phyloP scores from a whole-genome alignment of 64 coral and sea anemone genomes.

The Acropora yongei region DNA sequence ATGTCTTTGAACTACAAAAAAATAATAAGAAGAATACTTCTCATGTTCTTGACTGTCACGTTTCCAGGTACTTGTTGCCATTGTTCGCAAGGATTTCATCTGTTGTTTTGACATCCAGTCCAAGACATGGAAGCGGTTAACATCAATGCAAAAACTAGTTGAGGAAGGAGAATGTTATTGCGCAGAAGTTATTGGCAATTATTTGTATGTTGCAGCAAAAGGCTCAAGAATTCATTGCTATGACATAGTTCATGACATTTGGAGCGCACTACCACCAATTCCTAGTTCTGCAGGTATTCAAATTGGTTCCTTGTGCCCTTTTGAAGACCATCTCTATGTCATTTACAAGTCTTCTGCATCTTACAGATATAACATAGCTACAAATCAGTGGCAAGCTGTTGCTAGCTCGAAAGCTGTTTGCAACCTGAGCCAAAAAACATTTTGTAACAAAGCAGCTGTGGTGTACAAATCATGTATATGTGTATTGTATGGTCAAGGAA shows the following conservation, averaged over 20 bases:
- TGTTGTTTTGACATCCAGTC: background rate
- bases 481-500: background rate
- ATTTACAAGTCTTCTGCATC: background rate
- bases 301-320: background rate
- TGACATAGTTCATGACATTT: background rate
- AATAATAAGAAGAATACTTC: background rate
- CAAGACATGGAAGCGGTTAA: background rate
- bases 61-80: conserved; percentile 14
- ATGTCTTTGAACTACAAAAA: too few species aligned
- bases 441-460: background rate
- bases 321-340: background rate
- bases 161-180: background rate
- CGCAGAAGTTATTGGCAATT: background rate
- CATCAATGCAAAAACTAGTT: background rate
- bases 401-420: background rate
- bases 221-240: background rate
- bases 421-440: background rate
- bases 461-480: background rate
- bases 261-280: background rate
- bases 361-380: background rate
- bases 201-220: conserved; percentile 9
- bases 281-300: background rate
- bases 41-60: background rate
- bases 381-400: background rate
- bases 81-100: background rate